Evolutionary conservation across 2,113 vertebrate species (phyloP), one percentile per base, ranked within the genome.

Genomic region (Rhipidura dahli): DNA sequence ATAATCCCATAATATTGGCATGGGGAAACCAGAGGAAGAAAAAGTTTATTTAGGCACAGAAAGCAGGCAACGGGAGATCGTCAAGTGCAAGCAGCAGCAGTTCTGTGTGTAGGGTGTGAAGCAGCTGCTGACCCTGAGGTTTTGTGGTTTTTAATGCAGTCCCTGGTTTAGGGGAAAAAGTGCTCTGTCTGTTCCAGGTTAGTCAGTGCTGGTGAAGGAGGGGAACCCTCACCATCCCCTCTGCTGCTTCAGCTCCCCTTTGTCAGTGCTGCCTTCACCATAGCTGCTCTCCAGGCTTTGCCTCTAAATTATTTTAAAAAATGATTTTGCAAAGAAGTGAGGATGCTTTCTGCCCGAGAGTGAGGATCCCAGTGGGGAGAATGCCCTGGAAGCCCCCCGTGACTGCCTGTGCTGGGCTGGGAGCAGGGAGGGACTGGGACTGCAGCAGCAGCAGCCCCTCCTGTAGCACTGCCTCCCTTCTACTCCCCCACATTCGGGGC

Each of bases 401-500:
- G 40, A 15, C 15, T 83, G 72, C 72, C 13, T 1, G 2, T 1
- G 3, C 23, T 79, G 65, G 44, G 39, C 40, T 64, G 50, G 27
- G 24, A 81, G 57, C 51, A 30, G 57, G n/a, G 42, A 68, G 35
- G 42, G 22, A 30, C 0, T 2, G 33, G 53, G 28, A 16, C 49
- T 21, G 19, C 45, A 44, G 1, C 7, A 42, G 44, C 50, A 31
- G 49, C 77, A 24, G 31, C 47, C 20, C 7, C 54, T 72, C 49
- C 49, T 35, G 57, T 18, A 35, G 57, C 1, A 0, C 37, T 83
- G 61, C 53, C 42, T 68, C 10, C 28, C 40, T 18, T 53, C 18
- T 22, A 11, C 21, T 76, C 51, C 66, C 51, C 6, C 7, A 22
- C 40, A 7, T 9, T 2, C 0, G 0, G 30, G 53, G 44, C 20